Base-by-base conservation (phyloP, 2,113 vertebrate species). In the Daboia siamensis region DNA sequence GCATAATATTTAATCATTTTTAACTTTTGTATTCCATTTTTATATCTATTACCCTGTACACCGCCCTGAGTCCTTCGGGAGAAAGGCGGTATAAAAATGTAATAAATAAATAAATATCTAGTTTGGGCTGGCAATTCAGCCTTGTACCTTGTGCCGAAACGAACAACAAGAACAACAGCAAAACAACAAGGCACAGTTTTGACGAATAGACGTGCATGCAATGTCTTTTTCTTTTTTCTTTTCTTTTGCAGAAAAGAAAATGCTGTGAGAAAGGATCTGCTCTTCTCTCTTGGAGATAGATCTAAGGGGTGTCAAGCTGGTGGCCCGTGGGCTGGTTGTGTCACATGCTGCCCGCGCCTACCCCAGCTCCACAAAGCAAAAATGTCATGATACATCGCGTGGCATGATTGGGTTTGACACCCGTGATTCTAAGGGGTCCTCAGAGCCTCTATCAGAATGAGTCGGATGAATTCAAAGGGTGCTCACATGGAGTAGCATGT, bases 51-150 rank as follows among this genome's bases (percentile, higher is more conserved):
- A n/a, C n/a, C n/a, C n/a, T n/a, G n/a, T n/a, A n/a, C n/a, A n/a
- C n/a, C n/a, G n/a, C n/a, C n/a, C n/a, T n/a, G n/a, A n/a, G n/a
- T n/a, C n/a, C n/a, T n/a, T n/a, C n/a, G n/a, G n/a, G n/a, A n/a
- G n/a, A n/a, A n/a, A n/a, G n/a, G n/a, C n/a, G n/a, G n/a, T n/a
- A n/a, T n/a, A n/a, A n/a, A n/a, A n/a, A n/a, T n/a, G n/a, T n/a
- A n/a, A n/a, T n/a, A n/a, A n/a, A n/a, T n/a, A n/a, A n/a, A n/a
- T n/a, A n/a, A n/a, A n/a, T n/a, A n/a, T 97, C 94, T 97, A 95
- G 97, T 95, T 96, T 95, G 94, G 96, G 96, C 93, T 95, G 95
- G 96, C 94, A 3, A 97, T 96, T 94, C 95, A 96, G 97, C 96
- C 96, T 96, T 95, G 90, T 95, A 8, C 87, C 44, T 39, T 39